Percentiles rank a stretch among this genome's conserved stretches.
Conservation (phyloP, 1,140 invertebrate species). For the Brachionus calyciflorus region DNA sequence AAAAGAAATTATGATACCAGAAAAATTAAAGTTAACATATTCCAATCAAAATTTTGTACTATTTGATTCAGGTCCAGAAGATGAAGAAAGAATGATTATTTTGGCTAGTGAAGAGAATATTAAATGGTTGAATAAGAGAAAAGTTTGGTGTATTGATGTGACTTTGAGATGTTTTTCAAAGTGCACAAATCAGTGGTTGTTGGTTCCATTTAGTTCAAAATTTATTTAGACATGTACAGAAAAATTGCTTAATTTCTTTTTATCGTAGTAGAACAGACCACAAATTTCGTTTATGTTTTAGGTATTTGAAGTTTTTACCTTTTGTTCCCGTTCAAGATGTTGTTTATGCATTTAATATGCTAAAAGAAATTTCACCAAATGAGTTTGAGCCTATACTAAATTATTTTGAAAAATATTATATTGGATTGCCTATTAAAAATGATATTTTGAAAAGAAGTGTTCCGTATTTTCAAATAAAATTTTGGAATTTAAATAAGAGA, state of each 20-base stretch:
- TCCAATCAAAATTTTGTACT: too few relatives aligned
- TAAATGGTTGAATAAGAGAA: background rate
- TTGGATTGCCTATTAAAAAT: background rate
- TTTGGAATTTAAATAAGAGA: conserved; percentile 13
- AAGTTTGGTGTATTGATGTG: background rate
- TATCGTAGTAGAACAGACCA: background rate
- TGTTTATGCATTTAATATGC: background rate
- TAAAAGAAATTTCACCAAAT: background rate
- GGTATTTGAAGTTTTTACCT: conserved; percentile 1
- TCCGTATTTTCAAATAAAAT: background rate
- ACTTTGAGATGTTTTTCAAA: too few relatives aligned
- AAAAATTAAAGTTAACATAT: too few relatives aligned
- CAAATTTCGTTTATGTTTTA: background rate
- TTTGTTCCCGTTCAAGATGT: background rate
- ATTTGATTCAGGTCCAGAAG: too few relatives aligned
- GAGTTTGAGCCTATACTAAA: background rate
- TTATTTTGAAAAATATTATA: conserved; percentile 24
- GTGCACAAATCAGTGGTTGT: conserved; percentile 4
- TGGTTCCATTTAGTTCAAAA: conserved; percentile 1
- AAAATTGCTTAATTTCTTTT: background rate
- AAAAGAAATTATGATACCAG: too few relatives aligned
- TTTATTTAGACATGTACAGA: conserved; percentile 3
- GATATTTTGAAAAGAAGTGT: background rate
- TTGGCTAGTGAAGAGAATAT: background rate
- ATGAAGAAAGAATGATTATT: background rate